Evolutionary conservation across 2,797 vertebrate genomes (phyloP), one percentile per base, ranked within the genome.

Genomic region (Liparis tanakae): DNA sequence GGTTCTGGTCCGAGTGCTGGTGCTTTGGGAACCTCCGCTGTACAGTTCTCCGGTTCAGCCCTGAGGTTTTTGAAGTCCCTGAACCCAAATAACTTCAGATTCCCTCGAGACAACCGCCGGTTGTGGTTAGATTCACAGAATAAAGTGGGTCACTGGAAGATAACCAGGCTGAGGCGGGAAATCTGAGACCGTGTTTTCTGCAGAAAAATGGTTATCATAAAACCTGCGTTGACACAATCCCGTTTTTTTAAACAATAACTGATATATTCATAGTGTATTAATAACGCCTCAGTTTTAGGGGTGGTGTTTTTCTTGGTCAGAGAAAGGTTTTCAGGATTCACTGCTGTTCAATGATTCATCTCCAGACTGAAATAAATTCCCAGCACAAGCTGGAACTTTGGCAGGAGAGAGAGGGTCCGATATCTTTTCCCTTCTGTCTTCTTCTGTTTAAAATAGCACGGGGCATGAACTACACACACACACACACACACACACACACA

Each of bases 381-480:
- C 56, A 79, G 65, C 46, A 54, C 18, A 30, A 54, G 33, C 67
- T 64, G 54, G 50, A 74, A 54, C 39, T 33, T 33, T 59, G 53
- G 48, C 56, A 51, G 58, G 20, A 57, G 22, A 73, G 17, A 41
- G 30, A 41, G 30, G 55, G 61, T 43, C 22, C 41, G 39, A 69
- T 67, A 59, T 85, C 66, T 68, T 53, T 74, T 18, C 18, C 57
- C 81, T 84, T 85, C 79, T 84, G 80, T 84, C 82, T 81, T 63
- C 64, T 67, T 51, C 70, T 69, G 71, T 85, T 81, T 76, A 76
- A 83, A 85, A 86, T 83, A 86, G 78, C 48, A 64, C 75, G 20
- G 66, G 67, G 48, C 76, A 58, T 62, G 41, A 80, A 70, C 78
- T 30, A n/a, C 18, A 44, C 22, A 43, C 50, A 37, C 66, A 50